phyloP scores from a whole-genome alignment of 2,888 invertebrate genomes.

The Rhamphomyia laevipes region DNA sequence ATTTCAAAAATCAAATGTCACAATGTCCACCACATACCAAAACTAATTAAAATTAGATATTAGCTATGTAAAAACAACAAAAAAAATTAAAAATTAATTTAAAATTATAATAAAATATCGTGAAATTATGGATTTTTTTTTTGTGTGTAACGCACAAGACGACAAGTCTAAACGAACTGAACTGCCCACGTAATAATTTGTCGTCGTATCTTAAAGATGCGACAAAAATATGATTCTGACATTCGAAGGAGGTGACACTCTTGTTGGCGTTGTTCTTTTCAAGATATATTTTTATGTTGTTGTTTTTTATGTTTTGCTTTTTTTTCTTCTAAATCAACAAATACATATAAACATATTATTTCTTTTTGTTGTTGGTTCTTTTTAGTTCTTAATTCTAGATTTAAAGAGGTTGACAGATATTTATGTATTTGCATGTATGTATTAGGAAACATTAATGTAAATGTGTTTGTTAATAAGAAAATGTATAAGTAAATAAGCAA shows the following conservation, averaged over 20 bases:
- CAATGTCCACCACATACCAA: no score
- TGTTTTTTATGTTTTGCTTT: not conserved
- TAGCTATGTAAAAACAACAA: no score
- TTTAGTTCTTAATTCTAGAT: no score
- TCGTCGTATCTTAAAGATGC: constrained; percentile 17
- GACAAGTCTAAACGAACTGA: constrained; percentile 31
- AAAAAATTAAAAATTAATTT: no score
- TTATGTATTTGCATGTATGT: no score
- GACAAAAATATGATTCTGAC: not conserved
- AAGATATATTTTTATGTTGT: not conserved
- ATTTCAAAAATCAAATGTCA: no score
- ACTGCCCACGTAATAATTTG: constrained; percentile 28
- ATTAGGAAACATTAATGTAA: no score
- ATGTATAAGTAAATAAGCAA: no score
- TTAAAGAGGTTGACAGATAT: constrained; percentile 7
- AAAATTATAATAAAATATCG: no score
- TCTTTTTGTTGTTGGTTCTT: not conserved
- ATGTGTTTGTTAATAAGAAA: no score
- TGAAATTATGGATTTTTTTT: no score
- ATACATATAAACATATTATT: not conserved
- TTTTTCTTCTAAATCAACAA: not conserved
- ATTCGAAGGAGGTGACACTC: constrained; percentile 4
- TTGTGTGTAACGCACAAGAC: constrained; percentile 27
- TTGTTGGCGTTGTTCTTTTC: not conserved
- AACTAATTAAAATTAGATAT: no score